phyloP scores from a whole-genome alignment of 2,797 vertebrate genomes.

The Bufotes viridis region DNA sequence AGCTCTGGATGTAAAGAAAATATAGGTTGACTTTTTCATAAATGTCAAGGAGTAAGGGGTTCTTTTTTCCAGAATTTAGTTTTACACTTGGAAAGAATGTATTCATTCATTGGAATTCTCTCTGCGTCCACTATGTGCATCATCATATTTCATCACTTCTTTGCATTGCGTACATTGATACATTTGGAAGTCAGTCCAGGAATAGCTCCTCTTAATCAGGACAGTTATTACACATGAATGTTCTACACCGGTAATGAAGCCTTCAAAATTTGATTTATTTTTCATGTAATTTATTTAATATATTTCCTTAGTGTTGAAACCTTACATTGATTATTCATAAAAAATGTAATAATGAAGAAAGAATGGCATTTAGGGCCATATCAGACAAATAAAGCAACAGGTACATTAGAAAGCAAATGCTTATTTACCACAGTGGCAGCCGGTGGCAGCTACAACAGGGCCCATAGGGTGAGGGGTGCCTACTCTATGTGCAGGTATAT shows the following conservation, averaged over 20 bases:
- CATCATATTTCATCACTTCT: slow-evolving; percentile 58
- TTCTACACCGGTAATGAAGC: slow-evolving; percentile 39
- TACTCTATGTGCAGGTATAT: no score
- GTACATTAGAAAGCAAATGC: neutral
- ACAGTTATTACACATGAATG: slow-evolving; percentile 47
- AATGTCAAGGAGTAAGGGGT: slow-evolving; percentile 21
- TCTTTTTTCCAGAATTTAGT: slow-evolving; percentile 33
- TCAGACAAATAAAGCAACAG: neutral
- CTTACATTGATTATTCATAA: neutral
- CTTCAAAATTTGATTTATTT: slow-evolving; percentile 49
- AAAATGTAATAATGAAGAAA: neutral
- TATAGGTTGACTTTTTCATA: slow-evolving; percentile 39
- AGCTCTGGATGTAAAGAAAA: slow-evolving; percentile 44
- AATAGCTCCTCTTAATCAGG: slow-evolving; percentile 51
- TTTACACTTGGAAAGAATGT: slow-evolving; percentile 46
- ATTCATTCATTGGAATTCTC: slow-evolving; percentile 51
- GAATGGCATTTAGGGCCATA: neutral
- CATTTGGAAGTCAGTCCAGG: slow-evolving; percentile 17
- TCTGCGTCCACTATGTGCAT: slow-evolving; percentile 47
- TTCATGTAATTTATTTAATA: slow-evolving; percentile 46
- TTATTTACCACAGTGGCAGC: neutral
- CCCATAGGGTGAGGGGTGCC: no score
- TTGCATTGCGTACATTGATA: slow-evolving; percentile 53
- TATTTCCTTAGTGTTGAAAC: slow-evolving; percentile 30
- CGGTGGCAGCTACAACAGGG: neutral